Evolutionary conservation across 2,888 invertebrate species (phyloP), one percentile per base, ranked within the genome.

Genomic region (Rhagophthalmus giganteus): DNA sequence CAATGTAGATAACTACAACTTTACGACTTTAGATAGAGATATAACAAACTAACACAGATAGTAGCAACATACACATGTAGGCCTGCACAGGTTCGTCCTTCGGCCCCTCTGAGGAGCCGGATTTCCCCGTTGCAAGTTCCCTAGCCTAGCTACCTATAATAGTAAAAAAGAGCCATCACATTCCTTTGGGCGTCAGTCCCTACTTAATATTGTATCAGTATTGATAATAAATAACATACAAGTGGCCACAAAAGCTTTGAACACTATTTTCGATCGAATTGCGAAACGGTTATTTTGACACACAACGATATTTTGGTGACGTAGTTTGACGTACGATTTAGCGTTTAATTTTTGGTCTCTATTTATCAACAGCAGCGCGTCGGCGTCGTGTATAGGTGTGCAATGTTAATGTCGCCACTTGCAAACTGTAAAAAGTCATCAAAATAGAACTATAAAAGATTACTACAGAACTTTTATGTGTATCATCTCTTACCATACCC

Each of bases 21-120:
- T 71, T 68, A 71, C 67, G 72, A 68, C 67, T 66, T 61, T 56
- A 65, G 66, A 64, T 66, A 68, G 66, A 72, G 64, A 68, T 67
- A 63, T 68, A 73, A 73, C 70, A 73, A 73, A 70, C 74, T 74
- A 74, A 74, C 74, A 74, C 73, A 73, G 72, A 74, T 67, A 64
- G 58, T 72, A 69, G 69, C 71, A 72, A 74, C 74, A 72, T 69
- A 72, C 64, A 72, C 64, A 67, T 67, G 70, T 72, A 70, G 68
- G 68, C 68, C 72, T 70, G 70, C 69, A 65, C 63, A 67, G 59
- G 61, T 25, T 47, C 16, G 34, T 38, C 44, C 52, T 44, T 28
- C 31, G 32, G 42, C 35, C 46, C 45, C 35, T 14, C 15, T 13
- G 37, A 53, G 45, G 51, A 48, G 44, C 37, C 47, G 45, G 37